phyloP scores from a whole-genome alignment of 1,140 invertebrate genomes.

The Battus philenor region DNA sequence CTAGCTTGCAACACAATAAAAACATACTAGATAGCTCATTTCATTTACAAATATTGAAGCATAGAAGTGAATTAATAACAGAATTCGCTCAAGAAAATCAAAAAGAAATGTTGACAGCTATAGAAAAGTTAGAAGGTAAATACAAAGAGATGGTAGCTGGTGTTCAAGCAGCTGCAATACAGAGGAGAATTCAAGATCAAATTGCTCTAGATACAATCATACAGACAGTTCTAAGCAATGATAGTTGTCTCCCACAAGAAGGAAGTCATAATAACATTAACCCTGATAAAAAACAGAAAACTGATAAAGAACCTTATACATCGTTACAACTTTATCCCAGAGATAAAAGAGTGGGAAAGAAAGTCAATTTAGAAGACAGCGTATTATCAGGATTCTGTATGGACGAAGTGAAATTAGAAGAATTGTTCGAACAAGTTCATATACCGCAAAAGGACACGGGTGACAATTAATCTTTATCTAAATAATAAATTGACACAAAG shows the following conservation, averaged over 20 bases:
- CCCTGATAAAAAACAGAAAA: no score
- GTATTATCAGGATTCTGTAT: conserved; percentile 41
- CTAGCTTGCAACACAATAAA: conserved; percentile 46
- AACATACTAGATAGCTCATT: conserved; percentile 50
- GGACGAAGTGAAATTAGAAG: conserved; percentile 43
- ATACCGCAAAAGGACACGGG: conserved; percentile 52
- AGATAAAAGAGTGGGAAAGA: background rate
- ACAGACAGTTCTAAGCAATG: conserved; percentile 40
- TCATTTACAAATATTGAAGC: conserved; percentile 51
- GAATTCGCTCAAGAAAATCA: conserved; percentile 52
- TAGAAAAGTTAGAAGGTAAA: conserved; percentile 60
- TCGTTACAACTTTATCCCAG: background rate
- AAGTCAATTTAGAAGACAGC: conserved; percentile 36
- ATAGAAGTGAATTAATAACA: conserved; percentile 44
- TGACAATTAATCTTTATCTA: no score
- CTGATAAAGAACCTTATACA: background rate
- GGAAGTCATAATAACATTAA: background rate
- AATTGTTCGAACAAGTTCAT: conserved; percentile 55
- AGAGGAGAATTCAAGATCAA: conserved; percentile 59
- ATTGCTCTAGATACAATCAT: conserved; percentile 51
- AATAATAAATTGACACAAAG: no score
- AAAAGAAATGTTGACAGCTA: conserved; percentile 34
- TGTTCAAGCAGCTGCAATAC: conserved; percentile 59
- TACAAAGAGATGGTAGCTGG: conserved; percentile 63
- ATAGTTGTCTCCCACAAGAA: background rate